Base-by-base conservation (phyloP, 2,888 invertebrate genomes). In the Tiliacea citrago region DNA sequence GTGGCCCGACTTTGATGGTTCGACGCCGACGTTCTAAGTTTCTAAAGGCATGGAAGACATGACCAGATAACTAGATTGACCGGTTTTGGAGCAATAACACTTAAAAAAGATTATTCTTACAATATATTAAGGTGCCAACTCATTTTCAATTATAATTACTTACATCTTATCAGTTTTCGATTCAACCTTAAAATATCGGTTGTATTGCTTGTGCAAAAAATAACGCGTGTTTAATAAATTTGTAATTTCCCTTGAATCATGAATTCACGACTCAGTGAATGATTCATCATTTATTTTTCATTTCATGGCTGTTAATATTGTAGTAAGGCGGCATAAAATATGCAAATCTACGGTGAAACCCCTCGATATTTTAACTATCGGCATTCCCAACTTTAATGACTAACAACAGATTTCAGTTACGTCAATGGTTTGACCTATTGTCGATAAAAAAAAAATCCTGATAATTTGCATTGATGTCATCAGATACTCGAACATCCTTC, bases 1-100 rank as follows among this genome's bases (percentile, higher is more conserved):
- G 72, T 79, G 18, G 75, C 76, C 78, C 74, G 63, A 79, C 75
- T 77, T 81, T 75, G 75, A 75, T 42, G 42, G 75, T 66, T 78
- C 68, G 63, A 83, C 69, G 73, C 60, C 68, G 63, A 83, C 69
- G 73, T 65, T 75, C 76, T 75, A 70, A 79, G 76, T 79, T 75
- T 67, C 61, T 61, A 75, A 63, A 68, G 13, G 68, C 45, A 58
- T 29, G 12, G 45, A 65, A 53, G 57, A 39, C 39, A 35, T 2
- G 10, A 45, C 42, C 6, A 39, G 12, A n/a, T 16, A 49, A 49
- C 29, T 67, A 47, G 12, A 49, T 60, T 55, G 24, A 21, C 16
- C 9, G 1, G 21, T 29, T 70, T 35, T 5, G 2, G 5, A 29
- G 24, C 10, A 69, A 55, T 57, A 35, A 51, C 29, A 65, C 35